phyloP scores from a whole-genome alignment of 2,888 invertebrate genomes.

The Nudaria mundana region DNA sequence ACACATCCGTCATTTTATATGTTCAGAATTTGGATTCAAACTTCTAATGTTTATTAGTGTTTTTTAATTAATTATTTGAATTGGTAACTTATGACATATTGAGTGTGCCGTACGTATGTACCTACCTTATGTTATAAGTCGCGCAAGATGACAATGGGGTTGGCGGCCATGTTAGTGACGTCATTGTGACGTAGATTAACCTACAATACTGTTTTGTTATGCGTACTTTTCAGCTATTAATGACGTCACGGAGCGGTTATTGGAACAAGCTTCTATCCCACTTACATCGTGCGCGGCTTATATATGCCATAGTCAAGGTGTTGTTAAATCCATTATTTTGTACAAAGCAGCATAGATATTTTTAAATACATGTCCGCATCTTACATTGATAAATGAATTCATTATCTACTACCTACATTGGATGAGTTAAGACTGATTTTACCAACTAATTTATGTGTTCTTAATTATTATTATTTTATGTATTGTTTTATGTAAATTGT shows the following conservation, averaged over 20 bases:
- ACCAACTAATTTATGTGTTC: slow-evolving; percentile 42
- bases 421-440: slow-evolving; percentile 67
- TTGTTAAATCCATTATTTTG: slow-evolving; percentile 62
- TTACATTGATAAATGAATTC: slow-evolving; percentile 34
- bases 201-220: no score
- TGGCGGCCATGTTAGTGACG: no score
- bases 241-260: no score
- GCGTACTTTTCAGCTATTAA: no score
- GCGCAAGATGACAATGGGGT: no score
- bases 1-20: no score
- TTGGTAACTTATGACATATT: slow-evolving; percentile 25
- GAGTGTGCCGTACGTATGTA: slow-evolving; percentile 14
- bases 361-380: slow-evolving; percentile 37
- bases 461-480: slow-evolving; percentile 42
- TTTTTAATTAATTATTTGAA: neutral
- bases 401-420: slow-evolving; percentile 25
- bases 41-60: neutral
- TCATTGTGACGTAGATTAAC: no score
- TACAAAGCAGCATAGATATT: slow-evolving; percentile 47
- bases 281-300: no score
- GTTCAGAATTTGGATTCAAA: neutral
- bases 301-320: slow-evolving; percentile 61
- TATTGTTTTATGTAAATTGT: slow-evolving; percentile 32
- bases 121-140: slow-evolving; percentile 23
- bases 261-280: no score